Base-by-base conservation (phyloP, 2,797 vertebrate genomes). In the Halcyon badia region DNA sequence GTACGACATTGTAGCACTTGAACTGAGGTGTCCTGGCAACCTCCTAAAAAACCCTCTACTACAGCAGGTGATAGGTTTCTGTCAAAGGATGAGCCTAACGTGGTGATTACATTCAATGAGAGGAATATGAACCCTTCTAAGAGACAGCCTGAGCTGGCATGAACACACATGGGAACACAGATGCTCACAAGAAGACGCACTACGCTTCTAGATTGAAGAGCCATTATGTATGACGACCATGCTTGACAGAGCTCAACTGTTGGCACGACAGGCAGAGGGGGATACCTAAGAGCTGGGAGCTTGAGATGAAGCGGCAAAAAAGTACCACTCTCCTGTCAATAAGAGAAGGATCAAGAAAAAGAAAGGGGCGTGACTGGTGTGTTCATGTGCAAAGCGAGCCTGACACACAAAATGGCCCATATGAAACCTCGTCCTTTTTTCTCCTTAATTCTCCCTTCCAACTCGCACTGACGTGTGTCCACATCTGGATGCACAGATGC, bases 401-500 rank as follows among this genome's bases (percentile, higher is more conserved):
- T 31, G 30, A 86, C 35, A 51, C 72, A 90, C 88, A 68, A 96
- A 95, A 94, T 16, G 7, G 64, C 60, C 64, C 79, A 58, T 48
- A 66, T 46, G 54, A 93, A 87, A 70, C 46, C 20, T 4, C 6
- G 5, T 56, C 44, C 57, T 56, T 73, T 18, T 13, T 71, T 52
- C 35, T 26, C 73, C 8, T 39, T 3, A 49, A 20, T 77, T 64
- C 11, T 9, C 24, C 5, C 14, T 71, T 78, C 19, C 20, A 56
- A 56, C 26, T 70, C 68, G 22, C 54, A 33, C 14, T 87, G 75
- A 72, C 83, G 57, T n/a, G 9, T 75, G 76, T 86, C 44, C 44
- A 71, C 94, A 95, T 83, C 87, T 86, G 94, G 82, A 93, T 52
- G 85, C 14, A 19, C 85, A 94, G 94, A 90, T 68, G 69, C 82